Base-by-base conservation (phyloP, 2,113 vertebrate genomes). In the Syrrhaptes paradoxus region DNA sequence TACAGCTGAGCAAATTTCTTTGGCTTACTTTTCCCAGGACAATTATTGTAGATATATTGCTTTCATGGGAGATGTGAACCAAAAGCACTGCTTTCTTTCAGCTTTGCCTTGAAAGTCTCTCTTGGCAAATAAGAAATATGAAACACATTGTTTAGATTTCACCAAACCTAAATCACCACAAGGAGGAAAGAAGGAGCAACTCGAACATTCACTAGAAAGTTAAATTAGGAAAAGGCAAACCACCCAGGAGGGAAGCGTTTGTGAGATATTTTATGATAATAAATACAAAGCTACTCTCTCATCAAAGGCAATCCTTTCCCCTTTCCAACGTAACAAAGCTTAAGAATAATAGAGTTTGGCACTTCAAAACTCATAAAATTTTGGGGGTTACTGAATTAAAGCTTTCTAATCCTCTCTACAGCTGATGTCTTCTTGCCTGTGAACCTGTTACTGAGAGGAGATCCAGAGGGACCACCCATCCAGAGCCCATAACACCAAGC, bases 121-220 rank as follows among this genome's bases (percentile, higher is more conserved):
- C 51, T 82, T 87, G 85, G 87, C 85, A 87, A 76, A 90, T 91
- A 89, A 96, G 87, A 94, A 95, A 91, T 95, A 93, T 94, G 87
- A 93, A 94, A 93, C 91, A 95, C 84, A 71, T 94, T 87, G 81
- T 83, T 91, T 95, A 82, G 81, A 85, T 94, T 95, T 97, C 55
- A 85, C 91, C 78, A 91, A 95, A 91, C 49, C 51, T 94, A 93
- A 92, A 95, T 94, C 89, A 92, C 49, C 38, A 67, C 52, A 29
- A 90, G 48, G 36, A 93, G 58, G 70, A 72, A 90, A 78, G 77
- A 87, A 74, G n/a, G 43, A 45, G 48, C 57, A 91, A 79, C 46
- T 73, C 2, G 1, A 78, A 76, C 54, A 28, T 45, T 70, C 52
- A 70, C 54, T 87, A 29, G 57, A 65, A 92, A 85, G 54, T 82